Percentiles rank a stretch among this genome's conserved stretches.
phyloP scores from a whole-genome alignment of 2,888 invertebrate genomes.

The Hymenopus coronatus region DNA sequence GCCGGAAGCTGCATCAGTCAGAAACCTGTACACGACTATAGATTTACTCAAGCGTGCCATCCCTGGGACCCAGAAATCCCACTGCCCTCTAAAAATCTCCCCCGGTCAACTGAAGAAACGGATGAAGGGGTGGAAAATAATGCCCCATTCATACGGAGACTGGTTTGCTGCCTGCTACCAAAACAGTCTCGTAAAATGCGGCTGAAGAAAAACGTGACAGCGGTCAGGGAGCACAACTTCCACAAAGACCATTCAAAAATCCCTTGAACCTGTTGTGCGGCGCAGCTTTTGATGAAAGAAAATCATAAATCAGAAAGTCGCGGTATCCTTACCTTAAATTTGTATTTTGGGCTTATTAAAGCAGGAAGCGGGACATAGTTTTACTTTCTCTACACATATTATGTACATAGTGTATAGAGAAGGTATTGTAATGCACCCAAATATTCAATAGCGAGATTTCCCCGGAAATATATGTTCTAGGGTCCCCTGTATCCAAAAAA shows the following conservation, averaged over 20 bases:
- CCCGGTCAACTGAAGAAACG: background rate
- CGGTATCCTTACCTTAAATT: background rate
- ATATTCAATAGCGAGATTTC: too few relatives aligned
- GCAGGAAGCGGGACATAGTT: too few relatives aligned
- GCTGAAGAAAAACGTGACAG: too few relatives aligned
- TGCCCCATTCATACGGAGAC: background rate
- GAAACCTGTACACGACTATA: background rate
- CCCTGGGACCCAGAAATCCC: too few relatives aligned
- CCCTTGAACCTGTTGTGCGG: background rate
- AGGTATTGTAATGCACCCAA: too few relatives aligned
- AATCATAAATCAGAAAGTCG: background rate
- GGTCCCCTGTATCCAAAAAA: too few relatives aligned
- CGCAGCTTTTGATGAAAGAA: too few relatives aligned
- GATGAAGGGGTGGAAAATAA: background rate
- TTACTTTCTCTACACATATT: too few relatives aligned
- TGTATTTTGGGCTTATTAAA: background rate
- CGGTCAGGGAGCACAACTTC: background rate
- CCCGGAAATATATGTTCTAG: too few relatives aligned
- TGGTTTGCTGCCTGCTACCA: background rate
- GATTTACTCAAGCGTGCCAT: background rate
- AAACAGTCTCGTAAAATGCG: background rate
- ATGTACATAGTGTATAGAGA: too few relatives aligned
- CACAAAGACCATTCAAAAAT: background rate
- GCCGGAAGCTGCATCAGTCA: background rate
- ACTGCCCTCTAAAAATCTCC: too few relatives aligned